Conservation (phyloP, 2,797 vertebrate species). For the Sebastes nivosus region DNA sequence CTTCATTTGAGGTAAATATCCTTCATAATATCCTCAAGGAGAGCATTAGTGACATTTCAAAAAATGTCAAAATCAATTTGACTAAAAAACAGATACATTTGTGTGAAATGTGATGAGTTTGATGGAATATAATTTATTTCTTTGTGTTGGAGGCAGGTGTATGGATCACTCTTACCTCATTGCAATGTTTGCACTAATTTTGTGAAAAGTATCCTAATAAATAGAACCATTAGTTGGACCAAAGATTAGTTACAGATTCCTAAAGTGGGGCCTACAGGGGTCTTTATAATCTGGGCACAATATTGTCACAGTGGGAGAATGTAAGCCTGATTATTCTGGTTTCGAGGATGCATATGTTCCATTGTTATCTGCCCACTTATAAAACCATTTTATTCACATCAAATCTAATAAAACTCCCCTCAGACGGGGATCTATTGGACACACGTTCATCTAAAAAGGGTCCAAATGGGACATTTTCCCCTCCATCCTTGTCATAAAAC, state of each 20-base stretch:
- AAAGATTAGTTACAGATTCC: background rate
- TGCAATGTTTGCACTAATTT: background rate
- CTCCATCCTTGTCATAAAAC: background rate
- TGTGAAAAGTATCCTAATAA: background rate
- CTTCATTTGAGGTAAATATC: constrained; percentile 69
- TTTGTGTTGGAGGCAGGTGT: background rate
- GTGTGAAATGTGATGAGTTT: background rate
- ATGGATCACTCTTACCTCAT: background rate
- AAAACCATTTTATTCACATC: background rate
- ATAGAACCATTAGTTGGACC: background rate
- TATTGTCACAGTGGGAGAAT: background rate
- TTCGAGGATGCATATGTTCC: background rate
- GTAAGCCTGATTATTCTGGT: background rate
- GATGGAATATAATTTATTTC: background rate
- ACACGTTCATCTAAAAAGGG: background rate
- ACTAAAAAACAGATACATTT: background rate
- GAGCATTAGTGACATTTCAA: background rate
- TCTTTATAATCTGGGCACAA: background rate
- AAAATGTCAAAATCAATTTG: background rate
- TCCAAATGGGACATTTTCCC: background rate
- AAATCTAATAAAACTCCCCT: background rate
- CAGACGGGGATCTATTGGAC: background rate
- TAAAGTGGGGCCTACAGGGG: background rate
- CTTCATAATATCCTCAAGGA: background rate
- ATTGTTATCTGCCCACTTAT: background rate